These are phyloP conservation scores for Calameuta idolon DNA, from an alignment of 2,888 invertebrate genomes.

Conservation along the genomic window DNA sequence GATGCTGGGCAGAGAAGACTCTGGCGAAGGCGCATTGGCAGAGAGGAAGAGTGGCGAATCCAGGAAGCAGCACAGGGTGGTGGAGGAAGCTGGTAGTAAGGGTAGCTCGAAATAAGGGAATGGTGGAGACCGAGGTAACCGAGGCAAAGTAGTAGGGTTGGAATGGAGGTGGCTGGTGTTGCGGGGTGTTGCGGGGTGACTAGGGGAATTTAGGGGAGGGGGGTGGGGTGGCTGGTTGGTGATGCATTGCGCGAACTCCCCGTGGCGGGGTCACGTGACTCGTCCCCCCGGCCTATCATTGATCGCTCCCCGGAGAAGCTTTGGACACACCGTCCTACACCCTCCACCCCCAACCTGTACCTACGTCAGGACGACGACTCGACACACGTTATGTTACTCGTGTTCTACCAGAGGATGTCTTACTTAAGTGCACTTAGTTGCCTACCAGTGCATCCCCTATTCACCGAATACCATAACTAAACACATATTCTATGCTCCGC, in stretches of 20 bases:
- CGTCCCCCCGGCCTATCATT: conserved; percentile 63
- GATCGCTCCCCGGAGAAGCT: conserved; percentile 65
- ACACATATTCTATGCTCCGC: too few species aligned
- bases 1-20: background rate
- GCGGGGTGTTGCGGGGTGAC: conserved; percentile 51
- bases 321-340: conserved; percentile 50
- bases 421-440: too few species aligned
- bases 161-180: conserved; percentile 46
- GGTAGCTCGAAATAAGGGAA: background rate
- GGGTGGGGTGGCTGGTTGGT: conserved; percentile 61
- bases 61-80: conserved; percentile 29
- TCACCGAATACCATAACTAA: too few species aligned
- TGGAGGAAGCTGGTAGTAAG: conserved; percentile 30
- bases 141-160: conserved; percentile 39
- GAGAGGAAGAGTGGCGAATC: conserved; percentile 36
- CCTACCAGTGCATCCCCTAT: too few species aligned
- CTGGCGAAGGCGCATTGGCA: too few species aligned
- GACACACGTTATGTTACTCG: background rate
- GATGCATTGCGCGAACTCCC: conserved; percentile 66
- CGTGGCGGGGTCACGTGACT: conserved; percentile 64
- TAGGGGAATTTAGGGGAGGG: conserved; percentile 39
- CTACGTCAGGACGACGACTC: conserved; percentile 6
- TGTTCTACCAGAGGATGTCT: too few species aligned
- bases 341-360: conserved; percentile 2
- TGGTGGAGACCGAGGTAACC: background rate